Conservation (phyloP, 2,888 invertebrate genomes). For the Epinotia brunnichana region DNA sequence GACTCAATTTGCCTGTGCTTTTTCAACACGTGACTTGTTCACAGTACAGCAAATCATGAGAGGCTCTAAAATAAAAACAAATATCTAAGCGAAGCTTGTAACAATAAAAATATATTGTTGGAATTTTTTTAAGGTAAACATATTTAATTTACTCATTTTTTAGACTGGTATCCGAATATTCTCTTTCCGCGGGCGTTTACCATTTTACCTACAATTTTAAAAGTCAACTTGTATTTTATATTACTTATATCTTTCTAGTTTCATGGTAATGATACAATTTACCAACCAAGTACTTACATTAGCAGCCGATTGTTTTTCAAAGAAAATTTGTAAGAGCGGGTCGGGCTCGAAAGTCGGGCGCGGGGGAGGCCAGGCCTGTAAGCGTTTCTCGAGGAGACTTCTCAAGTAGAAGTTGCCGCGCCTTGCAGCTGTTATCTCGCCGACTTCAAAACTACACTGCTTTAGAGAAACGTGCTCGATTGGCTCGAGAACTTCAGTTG, state of each 20-base stretch:
- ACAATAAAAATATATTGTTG: too few species aligned
- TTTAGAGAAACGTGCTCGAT: slow-evolving; percentile 44
- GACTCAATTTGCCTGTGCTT: too few species aligned
- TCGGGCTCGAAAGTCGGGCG: slow-evolving; percentile 47
- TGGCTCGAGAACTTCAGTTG: slow-evolving; percentile 35
- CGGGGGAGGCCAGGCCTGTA: slow-evolving; percentile 47
- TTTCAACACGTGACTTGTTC: too few species aligned
- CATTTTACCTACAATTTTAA: too few species aligned
- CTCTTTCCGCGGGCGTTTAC: too few species aligned
- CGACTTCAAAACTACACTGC: slow-evolving; percentile 45
- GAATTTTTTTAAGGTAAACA: too few species aligned
- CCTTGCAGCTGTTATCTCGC: slow-evolving; percentile 45
- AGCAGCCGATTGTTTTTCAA: slow-evolving; percentile 36
- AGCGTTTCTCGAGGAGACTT: slow-evolving; percentile 54
- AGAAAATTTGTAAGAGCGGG: slow-evolving; percentile 45
- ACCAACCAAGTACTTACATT: slow-evolving; percentile 14
- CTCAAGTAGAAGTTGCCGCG: slow-evolving; percentile 54
- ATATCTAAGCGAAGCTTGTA: too few species aligned
- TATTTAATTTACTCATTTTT: too few species aligned
- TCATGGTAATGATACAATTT: slow-evolving; percentile 7
- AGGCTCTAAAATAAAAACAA: too few species aligned
- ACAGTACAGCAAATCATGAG: too few species aligned
- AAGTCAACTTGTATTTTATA: too few species aligned
- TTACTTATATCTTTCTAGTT: not conserved
- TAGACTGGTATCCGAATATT: too few species aligned